Conservation (phyloP, 2,888 invertebrate genomes). For the Mylabris sibirica region DNA sequence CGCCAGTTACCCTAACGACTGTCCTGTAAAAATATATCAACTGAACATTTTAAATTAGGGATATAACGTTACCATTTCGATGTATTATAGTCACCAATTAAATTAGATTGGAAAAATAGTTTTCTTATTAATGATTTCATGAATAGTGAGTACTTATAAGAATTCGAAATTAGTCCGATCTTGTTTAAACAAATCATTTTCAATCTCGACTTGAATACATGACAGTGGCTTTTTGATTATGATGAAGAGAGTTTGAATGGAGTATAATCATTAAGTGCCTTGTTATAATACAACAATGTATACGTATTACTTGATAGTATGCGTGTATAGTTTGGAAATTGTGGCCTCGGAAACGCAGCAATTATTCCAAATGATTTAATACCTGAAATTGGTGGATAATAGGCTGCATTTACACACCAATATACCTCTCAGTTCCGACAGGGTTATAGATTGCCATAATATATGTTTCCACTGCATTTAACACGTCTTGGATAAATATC, state of each 20-base stretch:
- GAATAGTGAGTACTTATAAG: too few relatives aligned
- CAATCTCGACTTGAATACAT: too few relatives aligned
- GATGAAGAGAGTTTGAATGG: not conserved
- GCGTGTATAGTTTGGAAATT: slow-evolving; percentile 25
- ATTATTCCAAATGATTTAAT: slow-evolving; percentile 61
- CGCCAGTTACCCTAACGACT: too few relatives aligned
- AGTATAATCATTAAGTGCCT: not conserved
- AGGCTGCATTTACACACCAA: slow-evolving; percentile 58
- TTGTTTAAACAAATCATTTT: too few relatives aligned
- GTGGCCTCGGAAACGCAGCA: slow-evolving; percentile 49
- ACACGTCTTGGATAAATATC: slow-evolving; percentile 22
- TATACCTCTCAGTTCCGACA: slow-evolving; percentile 55
- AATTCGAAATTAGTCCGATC: too few relatives aligned
- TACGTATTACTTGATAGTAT: not conserved
- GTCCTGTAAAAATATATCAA: too few relatives aligned
- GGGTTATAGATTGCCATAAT: slow-evolving; percentile 40
- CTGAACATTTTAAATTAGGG: too few relatives aligned
- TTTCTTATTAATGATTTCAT: too few relatives aligned
- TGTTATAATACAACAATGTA: not conserved
- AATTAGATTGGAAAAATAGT: too few relatives aligned
- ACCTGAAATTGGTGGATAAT: slow-evolving; percentile 61
- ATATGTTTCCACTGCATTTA: slow-evolving; percentile 36
- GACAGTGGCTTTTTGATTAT: not conserved
- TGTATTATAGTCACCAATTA: too few relatives aligned
- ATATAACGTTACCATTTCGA: slow-evolving; percentile 31